Conservation (phyloP, 2,113 vertebrate species). For the Pica pica region DNA sequence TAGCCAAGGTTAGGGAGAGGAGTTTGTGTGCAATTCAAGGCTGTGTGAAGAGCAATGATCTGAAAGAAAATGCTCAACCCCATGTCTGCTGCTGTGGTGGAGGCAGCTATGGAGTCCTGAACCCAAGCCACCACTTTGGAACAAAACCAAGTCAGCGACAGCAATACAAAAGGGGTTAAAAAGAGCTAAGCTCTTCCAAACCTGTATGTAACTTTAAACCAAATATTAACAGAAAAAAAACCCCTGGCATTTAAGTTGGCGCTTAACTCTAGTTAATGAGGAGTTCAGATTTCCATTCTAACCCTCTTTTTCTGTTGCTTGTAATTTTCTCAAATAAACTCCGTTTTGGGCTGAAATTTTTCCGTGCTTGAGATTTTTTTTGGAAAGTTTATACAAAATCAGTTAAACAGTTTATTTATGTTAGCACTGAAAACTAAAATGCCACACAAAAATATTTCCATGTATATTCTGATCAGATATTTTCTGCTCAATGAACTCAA, state of each 20-base stretch:
- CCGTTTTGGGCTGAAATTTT: slow-evolving; percentile 57
- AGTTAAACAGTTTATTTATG: slow-evolving; percentile 56
- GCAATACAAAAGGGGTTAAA: slow-evolving; percentile 66
- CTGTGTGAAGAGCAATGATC: neutral
- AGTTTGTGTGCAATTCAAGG: neutral
- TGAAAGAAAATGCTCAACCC: neutral
- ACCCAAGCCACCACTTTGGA: slow-evolving; percentile 50
- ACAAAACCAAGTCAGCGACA: slow-evolving; percentile 58
- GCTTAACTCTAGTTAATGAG: slow-evolving; percentile 47
- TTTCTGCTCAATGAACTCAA: slow-evolving; percentile 52
- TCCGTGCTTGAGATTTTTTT: slow-evolving; percentile 52
- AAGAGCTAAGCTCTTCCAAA: slow-evolving; percentile 59
- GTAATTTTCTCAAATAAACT: slow-evolving; percentile 67
- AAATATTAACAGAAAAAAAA: slow-evolving; percentile 70
- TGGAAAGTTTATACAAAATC: slow-evolving; percentile 53
- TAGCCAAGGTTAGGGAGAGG: neutral
- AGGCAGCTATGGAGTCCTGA: slow-evolving; percentile 18
- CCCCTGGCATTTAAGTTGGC: slow-evolving; percentile 62
- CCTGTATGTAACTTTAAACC: slow-evolving; percentile 74
- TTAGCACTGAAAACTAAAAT: slow-evolving; percentile 54
- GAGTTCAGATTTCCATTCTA: slow-evolving; percentile 63
- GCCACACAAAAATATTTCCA: slow-evolving; percentile 14
- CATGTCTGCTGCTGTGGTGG: neutral
- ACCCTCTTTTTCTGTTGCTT: slow-evolving; percentile 59
- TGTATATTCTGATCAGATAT: slow-evolving; percentile 27